Percentiles rank a stretch among this genome's conserved stretches.
These are phyloP conservation scores for Carposina sasakii DNA, from an alignment of 1,140 invertebrate genomes.

Conservation along the genomic window DNA sequence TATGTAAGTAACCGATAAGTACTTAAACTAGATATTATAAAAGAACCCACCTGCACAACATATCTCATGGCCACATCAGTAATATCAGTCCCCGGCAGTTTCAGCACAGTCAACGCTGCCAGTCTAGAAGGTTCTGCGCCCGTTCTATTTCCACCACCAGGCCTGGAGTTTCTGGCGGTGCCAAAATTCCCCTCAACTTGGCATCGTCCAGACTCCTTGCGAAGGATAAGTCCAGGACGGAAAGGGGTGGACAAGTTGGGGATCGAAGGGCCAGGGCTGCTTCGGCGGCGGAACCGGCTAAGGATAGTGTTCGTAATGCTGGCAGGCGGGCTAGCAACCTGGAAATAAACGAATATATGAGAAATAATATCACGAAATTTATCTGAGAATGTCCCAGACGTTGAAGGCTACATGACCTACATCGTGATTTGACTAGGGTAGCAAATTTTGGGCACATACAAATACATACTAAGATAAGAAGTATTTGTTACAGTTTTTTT, in stretches of 20 bases:
- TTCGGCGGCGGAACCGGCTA: conserved; percentile 87
- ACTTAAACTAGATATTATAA: too few relatives aligned
- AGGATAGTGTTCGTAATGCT: conserved; percentile 83
- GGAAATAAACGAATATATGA: conserved; percentile 7
- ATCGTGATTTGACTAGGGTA: too few relatives aligned
- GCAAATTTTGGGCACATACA: too few relatives aligned
- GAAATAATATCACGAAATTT: too few relatives aligned
- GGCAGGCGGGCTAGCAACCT: conserved; percentile 86
- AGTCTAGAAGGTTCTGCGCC: conserved; percentile 89
- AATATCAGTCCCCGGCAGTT: conserved; percentile 89
- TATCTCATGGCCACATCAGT: conserved; percentile 88
- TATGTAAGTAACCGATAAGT: too few relatives aligned
- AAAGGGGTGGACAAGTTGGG: conserved; percentile 86
- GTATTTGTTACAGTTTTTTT: too few relatives aligned
- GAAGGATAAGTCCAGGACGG: conserved; percentile 81
- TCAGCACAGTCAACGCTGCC: conserved; percentile 81
- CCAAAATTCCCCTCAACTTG: conserved; percentile 85
- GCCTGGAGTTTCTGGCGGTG: conserved; percentile 89
- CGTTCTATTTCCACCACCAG: conserved; percentile 87
- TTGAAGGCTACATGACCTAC: too few relatives aligned
- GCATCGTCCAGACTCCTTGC: conserved; percentile 84
- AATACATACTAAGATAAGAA: too few relatives aligned
- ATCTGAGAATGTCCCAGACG: too few relatives aligned
- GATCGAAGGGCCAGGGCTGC: conserved; percentile 87
- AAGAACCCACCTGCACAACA: conserved; percentile 62